Base-by-base conservation (phyloP, 1,140 invertebrate genomes). In the Drosophila tropicalis region DNA sequence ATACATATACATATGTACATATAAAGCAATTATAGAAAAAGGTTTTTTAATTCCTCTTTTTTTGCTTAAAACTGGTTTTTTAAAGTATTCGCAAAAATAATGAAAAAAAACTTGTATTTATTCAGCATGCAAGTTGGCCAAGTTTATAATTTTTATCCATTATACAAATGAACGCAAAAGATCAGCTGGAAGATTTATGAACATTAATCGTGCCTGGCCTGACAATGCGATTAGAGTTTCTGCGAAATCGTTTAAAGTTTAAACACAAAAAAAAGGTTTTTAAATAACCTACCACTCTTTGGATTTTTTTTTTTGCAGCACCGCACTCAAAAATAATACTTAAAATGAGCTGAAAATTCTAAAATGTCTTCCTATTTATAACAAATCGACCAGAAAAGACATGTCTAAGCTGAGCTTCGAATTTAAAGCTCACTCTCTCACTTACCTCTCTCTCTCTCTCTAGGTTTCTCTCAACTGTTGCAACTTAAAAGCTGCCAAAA, bases 281-380 rank as follows among this genome's bases (percentile, higher is more conserved):
- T 19, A 56, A 40, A 34, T 56, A 62, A 87, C 83, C 67, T 89
- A 79, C 72, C 76, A 68, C 62, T 72, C 15, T 7, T 62, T 13
- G 4, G 29, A 51, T 40, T 62, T 22, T 63, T 66, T 25, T 25
- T 25, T 25, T 61, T 81, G 63, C 34, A 39, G 41, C 72, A 63
- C 72, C 40, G 75, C 19, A 54, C 68, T 70, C 80, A 64, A 71
- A 76, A 76, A 66, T 70, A 78, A 87, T 77, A 87, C 76, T 84
- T 84, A 40, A 89, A 87, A 84, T 87, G 67, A 89, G 70, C 84
- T 89, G 67, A 78, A 89, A 87, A 89, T 89, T 87, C 84, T 87
- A 71, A 55, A 62, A 51, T 73, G 67, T 56, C 76, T 68, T 62
- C 70, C 60, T 82, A 72, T 87, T 87, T 87, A 87, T 87, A 87